phyloP scores from a whole-genome alignment of 2,888 invertebrate species.

The Harpagoxenus sublaevis region DNA sequence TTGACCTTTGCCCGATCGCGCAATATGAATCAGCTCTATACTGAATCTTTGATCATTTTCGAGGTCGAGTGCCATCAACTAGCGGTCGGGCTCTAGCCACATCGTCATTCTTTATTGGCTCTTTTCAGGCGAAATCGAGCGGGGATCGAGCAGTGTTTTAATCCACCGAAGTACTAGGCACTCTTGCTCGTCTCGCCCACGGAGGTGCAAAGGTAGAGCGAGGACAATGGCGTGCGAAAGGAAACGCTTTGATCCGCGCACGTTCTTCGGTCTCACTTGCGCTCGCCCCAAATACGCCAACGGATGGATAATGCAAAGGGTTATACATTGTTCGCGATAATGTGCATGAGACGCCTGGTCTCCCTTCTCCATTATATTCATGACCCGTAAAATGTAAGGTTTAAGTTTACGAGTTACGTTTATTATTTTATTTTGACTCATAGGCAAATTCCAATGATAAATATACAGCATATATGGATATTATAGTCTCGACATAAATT shows the following conservation, averaged over 20 bases:
- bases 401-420: background rate
- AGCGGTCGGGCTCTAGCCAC: background rate
- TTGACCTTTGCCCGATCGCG: conserved; percentile 29
- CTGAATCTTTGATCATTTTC: conserved; percentile 61
- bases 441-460: background rate
- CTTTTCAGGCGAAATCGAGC: conserved; percentile 28
- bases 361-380: background rate
- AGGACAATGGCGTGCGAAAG: conserved; percentile 65
- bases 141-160: conserved; percentile 36
- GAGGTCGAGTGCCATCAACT: conserved; percentile 52
- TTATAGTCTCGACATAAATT: background rate
- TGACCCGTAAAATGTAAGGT: conserved; percentile 10
- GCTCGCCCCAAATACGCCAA: background rate
- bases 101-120: conserved; percentile 21
- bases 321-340: conserved; percentile 27
- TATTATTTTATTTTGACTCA: conserved; percentile 4
- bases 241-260: conserved; percentile 54
- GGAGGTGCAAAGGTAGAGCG: conserved; percentile 29
- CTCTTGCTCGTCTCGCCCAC: conserved; percentile 50
- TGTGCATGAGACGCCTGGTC: background rate
- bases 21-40: conserved; percentile 17
- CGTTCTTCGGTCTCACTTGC: conserved; percentile 24
- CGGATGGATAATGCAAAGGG: conserved; percentile 25
- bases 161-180: conserved; percentile 37
- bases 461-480: background rate